A percentile compares a stretch with the other conserved stretches of the same genome.
These are phyloP conservation scores for Stichopus horrens DNA, from an alignment of 53 echinoderm and acorn worm genomes.

Conservation along the genomic window DNA sequence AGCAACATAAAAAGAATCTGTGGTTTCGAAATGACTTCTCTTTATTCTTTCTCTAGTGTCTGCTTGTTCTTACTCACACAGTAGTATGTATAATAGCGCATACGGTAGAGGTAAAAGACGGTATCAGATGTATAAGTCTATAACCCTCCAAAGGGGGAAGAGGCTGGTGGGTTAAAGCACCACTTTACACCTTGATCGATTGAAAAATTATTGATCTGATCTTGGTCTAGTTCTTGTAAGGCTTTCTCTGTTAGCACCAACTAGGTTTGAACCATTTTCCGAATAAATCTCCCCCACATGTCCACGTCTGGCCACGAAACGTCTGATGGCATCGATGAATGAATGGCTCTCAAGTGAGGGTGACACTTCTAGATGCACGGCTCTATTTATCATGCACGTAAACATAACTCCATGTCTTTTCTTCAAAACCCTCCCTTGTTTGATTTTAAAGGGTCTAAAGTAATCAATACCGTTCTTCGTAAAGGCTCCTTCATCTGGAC, in stretches of 20 bases:
- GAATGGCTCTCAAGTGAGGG: slow-evolving; percentile 49
- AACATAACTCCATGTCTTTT: slow-evolving; percentile 60
- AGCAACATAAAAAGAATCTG: too few species aligned
- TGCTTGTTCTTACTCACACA: too few species aligned
- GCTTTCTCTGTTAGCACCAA: slow-evolving; percentile 55
- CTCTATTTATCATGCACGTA: slow-evolving; percentile 52
- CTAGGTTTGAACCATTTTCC: slow-evolving; percentile 53
- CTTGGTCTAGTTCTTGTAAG: slow-evolving; percentile 25
- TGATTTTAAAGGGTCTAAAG: slow-evolving; percentile 57
- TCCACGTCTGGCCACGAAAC: slow-evolving; percentile 32
- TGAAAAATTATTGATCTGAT: not conserved
- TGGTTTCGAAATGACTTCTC: too few species aligned
- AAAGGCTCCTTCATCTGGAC: slow-evolving; percentile 59
- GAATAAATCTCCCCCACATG: slow-evolving; percentile 35
- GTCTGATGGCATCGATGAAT: slow-evolving; percentile 48
- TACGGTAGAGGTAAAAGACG: too few species aligned
- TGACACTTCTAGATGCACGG: slow-evolving; percentile 60
- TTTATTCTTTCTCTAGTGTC: too few species aligned
- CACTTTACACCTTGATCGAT: too few species aligned
- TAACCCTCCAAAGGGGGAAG: too few species aligned
- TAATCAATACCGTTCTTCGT: slow-evolving; percentile 61
- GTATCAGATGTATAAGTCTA: too few species aligned
- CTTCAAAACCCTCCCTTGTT: slow-evolving; percentile 28
- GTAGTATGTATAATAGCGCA: too few species aligned
- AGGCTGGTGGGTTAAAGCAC: too few species aligned